Conservation (phyloP, 2,797 vertebrate species). For the Ctenopoma multispine region DNA sequence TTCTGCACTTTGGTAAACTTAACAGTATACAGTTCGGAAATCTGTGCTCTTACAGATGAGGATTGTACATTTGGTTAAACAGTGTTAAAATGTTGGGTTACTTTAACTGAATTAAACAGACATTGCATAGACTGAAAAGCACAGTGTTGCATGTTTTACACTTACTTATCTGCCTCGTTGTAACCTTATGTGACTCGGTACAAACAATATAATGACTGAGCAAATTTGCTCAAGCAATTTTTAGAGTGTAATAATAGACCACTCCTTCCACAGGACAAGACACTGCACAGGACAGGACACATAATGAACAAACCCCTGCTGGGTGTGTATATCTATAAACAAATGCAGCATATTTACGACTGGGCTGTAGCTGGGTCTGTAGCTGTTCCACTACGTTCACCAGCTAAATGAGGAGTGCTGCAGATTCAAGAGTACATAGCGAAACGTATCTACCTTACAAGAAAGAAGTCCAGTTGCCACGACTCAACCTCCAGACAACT, state of each 20-base stretch:
- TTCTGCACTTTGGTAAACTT: too few species aligned
- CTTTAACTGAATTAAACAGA: not conserved
- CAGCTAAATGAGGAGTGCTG: not conserved
- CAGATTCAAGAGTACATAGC: too few species aligned
- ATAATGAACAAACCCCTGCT: conserved; percentile 30
- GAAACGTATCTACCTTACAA: too few species aligned
- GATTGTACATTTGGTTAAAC: too few species aligned
- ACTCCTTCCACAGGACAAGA: conserved; percentile 4
- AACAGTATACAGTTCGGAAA: too few species aligned
- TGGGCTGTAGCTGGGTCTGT: not conserved
- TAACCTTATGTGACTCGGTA: not conserved
- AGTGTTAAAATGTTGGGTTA: too few species aligned
- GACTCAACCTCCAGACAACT: too few species aligned
- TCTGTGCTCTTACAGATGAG: too few species aligned
- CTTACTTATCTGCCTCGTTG: not conserved
- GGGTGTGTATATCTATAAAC: conserved; percentile 29
- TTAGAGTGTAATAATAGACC: conserved; percentile 21
- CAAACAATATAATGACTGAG: conserved; percentile 7
- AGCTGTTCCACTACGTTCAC: not conserved
- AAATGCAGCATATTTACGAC: not conserved
- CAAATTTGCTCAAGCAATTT: conserved; percentile 18
- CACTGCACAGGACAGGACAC: not conserved
- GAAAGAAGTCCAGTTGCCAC: too few species aligned
- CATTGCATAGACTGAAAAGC: not conserved
- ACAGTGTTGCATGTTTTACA: conserved; percentile 1